Percentiles rank a stretch among this genome's conserved stretches.
Evolutionary conservation across 1,140 invertebrate genomes (phyloP).

Genomic region (Heliothis subflexa): DNA sequence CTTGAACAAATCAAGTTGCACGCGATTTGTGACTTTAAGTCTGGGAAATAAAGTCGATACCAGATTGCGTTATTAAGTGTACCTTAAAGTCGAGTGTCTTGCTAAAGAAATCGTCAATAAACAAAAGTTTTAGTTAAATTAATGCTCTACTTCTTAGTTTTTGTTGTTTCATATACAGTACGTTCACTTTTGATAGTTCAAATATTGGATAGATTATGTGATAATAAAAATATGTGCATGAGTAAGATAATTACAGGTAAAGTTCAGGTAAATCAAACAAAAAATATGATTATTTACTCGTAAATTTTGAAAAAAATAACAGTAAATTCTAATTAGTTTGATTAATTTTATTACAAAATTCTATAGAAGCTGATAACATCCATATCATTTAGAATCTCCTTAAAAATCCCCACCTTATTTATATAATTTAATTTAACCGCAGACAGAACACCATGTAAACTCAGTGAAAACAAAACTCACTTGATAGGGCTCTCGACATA

Average conservation of each 20-base stretch:
- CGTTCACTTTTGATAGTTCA: conserved; percentile 48
- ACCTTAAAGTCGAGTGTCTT: conserved; percentile 78
- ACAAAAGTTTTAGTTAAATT: conserved; percentile 83
- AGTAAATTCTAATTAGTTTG: too few species aligned
- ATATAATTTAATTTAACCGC: conserved; percentile 7
- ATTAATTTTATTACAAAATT: too few species aligned
- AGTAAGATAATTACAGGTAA: neutral
- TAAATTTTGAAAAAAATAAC: too few species aligned
- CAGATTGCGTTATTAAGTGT: conserved; percentile 32
- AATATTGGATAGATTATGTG: neutral
- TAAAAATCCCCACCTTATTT: neutral
- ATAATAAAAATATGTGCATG: neutral
- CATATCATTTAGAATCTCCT: neutral
- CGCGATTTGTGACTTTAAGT: conserved; percentile 51
- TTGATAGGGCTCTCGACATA: conserved; percentile 75
- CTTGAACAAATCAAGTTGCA: conserved; percentile 53
- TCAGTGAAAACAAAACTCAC: conserved; percentile 68
- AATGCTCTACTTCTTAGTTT: conserved; percentile 75
- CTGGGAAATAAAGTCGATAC: conserved; percentile 29
- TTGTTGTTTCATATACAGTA: conserved; percentile 61
- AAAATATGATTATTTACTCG: too few species aligned
- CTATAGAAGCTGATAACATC: too few species aligned
- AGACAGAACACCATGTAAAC: conserved; percentile 63
- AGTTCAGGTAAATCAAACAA: neutral
- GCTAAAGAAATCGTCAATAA: conserved; percentile 83